A percentile compares a stretch with the other conserved stretches of the same genome.
Conservation (phyloP, 2,113 vertebrate genomes). For the Holacanthus passer region DNA sequence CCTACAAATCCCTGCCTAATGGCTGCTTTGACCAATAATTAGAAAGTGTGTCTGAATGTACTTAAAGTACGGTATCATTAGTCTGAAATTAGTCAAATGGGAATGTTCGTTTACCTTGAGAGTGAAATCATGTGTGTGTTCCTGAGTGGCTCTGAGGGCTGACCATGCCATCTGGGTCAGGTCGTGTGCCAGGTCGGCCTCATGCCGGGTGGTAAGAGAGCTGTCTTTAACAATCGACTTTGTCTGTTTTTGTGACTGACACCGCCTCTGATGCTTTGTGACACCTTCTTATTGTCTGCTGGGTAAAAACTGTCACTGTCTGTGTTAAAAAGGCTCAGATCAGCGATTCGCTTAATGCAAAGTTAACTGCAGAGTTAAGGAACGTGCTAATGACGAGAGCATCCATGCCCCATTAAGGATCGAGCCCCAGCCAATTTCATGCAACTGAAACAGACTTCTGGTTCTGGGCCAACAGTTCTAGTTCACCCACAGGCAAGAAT, state of each 20-base stretch:
- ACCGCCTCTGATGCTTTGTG: conserved; percentile 46
- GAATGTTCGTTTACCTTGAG: conserved; percentile 4
- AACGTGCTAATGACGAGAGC: background rate
- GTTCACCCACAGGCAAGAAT: background rate
- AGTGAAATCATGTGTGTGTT: conserved; percentile 1
- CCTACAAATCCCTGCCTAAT: conserved; percentile 65
- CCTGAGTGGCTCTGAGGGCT: background rate
- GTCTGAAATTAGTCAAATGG: conserved; percentile 30
- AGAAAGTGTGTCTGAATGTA: conserved; percentile 27
- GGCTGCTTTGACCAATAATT: conserved; percentile 70
- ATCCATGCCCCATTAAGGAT: background rate
- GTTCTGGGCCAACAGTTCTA: background rate
- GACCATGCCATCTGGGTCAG: conserved; percentile 30
- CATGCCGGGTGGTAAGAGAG: conserved; percentile 39
- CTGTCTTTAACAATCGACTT: conserved; percentile 19
- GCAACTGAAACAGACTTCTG: background rate
- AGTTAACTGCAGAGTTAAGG: conserved; percentile 2
- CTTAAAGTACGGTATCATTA: conserved; percentile 31
- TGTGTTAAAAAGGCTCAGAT: conserved; percentile 19
- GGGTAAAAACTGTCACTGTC: conserved; percentile 54
- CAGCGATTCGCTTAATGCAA: conserved; percentile 20
- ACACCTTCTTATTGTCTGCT: conserved; percentile 53
- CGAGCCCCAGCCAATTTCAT: background rate
- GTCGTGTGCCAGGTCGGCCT: conserved; percentile 27
- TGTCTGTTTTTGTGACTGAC: conserved; percentile 33